Evolutionary conservation across 2,113 vertebrate genomes (phyloP).

Genomic region (Mormyrus iriodes): DNA sequence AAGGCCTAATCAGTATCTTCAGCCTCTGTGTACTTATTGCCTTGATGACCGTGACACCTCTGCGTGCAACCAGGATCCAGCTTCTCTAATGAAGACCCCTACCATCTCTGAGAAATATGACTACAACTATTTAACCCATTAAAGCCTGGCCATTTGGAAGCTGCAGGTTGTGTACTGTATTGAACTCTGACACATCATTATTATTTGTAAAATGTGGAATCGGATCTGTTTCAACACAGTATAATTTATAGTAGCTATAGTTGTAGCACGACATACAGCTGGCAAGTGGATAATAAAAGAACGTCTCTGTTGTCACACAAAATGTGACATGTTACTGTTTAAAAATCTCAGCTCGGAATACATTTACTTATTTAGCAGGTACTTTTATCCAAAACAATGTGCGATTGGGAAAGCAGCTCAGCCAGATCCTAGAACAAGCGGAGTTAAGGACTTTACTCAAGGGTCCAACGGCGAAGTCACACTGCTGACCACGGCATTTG

Average conservation of each 20-base stretch:
- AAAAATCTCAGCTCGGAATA: background rate
- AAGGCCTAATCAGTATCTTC: constrained; percentile 15
- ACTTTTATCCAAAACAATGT: background rate
- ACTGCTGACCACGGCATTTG: background rate
- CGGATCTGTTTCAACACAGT: background rate
- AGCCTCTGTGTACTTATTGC: background rate
- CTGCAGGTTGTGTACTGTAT: background rate
- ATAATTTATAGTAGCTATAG: background rate
- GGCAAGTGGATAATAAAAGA: background rate
- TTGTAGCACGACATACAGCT: background rate
- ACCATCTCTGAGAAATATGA: constrained; percentile 21
- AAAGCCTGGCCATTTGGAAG: background rate
- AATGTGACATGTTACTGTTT: background rate
- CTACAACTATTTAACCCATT: constrained; percentile 25
- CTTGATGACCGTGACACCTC: constrained; percentile 23
- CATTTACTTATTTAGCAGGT: background rate
- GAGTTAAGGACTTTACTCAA: background rate
- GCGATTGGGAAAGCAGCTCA: background rate
- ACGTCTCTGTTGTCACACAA: background rate
- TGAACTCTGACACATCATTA: background rate
- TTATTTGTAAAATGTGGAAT: background rate
- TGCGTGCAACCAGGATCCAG: background rate
- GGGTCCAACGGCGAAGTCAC: background rate
- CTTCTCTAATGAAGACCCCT: constrained; percentile 37
- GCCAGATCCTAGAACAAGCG: background rate